A percentile compares a stretch with the other conserved stretches of the same genome.
These are phyloP conservation scores for Protaetia brevitarsis DNA, from an alignment of 1,140 invertebrate species.

Conservation along the genomic window DNA sequence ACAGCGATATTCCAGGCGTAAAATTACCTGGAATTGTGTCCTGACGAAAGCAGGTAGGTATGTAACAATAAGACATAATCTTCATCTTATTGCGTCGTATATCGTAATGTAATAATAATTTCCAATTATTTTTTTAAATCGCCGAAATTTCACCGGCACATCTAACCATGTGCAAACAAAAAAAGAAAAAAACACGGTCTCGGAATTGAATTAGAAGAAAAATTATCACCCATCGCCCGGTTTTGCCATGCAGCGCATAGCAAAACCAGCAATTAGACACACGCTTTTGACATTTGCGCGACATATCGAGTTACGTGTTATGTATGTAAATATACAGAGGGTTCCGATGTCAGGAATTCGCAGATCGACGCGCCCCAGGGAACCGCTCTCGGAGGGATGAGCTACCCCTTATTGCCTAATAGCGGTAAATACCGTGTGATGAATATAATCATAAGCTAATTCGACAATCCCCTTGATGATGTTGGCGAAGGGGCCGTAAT, in stretches of 20 bases:
- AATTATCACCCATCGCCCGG: not conserved
- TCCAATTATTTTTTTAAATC: too few species aligned
- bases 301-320: constrained; percentile 44
- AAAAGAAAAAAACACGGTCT: too few species aligned
- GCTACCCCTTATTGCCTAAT: constrained; percentile 46
- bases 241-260: not conserved
- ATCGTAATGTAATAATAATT: too few species aligned
- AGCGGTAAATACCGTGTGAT: constrained; percentile 49
- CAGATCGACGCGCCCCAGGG: constrained; percentile 27
- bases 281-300: constrained; percentile 27
- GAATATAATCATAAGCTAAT: constrained; percentile 49
- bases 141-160: too few species aligned
- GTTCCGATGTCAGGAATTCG: constrained; percentile 20
- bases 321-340: constrained; percentile 45
- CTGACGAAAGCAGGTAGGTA: too few species aligned
- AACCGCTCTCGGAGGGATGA: constrained; percentile 33
- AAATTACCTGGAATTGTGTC: too few species aligned
- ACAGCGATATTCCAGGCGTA: too few species aligned
- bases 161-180: too few species aligned
- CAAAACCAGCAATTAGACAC: not conserved
- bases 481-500: too few species aligned
- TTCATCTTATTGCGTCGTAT: too few species aligned
- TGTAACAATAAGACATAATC: too few species aligned
- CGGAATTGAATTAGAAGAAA: too few species aligned
- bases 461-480: constrained; percentile 37